Evolutionary conservation across 2,888 invertebrate species (phyloP), one percentile per base, ranked within the genome.

Genomic region (Melanargia galathea): DNA sequence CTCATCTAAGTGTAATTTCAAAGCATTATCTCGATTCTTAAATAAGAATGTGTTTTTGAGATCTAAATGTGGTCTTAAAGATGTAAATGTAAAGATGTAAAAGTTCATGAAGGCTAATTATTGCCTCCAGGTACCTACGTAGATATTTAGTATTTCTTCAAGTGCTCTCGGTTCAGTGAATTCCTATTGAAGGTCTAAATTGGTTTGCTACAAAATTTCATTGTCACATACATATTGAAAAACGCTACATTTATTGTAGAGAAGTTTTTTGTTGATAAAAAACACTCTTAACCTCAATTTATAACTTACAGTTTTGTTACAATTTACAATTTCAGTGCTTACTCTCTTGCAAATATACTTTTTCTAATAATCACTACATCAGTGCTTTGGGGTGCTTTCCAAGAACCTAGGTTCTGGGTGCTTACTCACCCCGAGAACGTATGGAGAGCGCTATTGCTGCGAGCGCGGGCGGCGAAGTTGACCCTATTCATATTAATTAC

Each of bases 381-480:
- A 20, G 52, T 52, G 52, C 52, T 33, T 35, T 52, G 18, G 52
- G 52, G 52, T 52, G 52, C 52, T 33, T 11, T 26, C 18, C 20
- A n/a, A 7, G 11, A 35, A 52, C 20, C 52, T 5, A 6, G 13
- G 52, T 35, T 11, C 20, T 52, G 64, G n/a, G 52, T 64, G 59
- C 69, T 54, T 33, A 87, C 90, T 90, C 83, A 90, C 90, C 87
- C 71, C 87, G 80, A 66, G 90, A 90, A 72, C 82, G 81, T 76
- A 90, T 88, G 60, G 90, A 84, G 67, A 90, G 84, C 68, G 89
- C 87, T 66, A 90, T 83, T 69, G 88, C 87, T 56, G 86, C 89
- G 69, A 87, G 73, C 55, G 82, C 78, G 40, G 82, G 79, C 60
- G 75, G 75, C 35, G 73, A 70, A 56, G 77, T 68, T 58, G 68